phyloP scores from a whole-genome alignment of 1,140 invertebrate species.

The Eurosta solidaginis region DNA sequence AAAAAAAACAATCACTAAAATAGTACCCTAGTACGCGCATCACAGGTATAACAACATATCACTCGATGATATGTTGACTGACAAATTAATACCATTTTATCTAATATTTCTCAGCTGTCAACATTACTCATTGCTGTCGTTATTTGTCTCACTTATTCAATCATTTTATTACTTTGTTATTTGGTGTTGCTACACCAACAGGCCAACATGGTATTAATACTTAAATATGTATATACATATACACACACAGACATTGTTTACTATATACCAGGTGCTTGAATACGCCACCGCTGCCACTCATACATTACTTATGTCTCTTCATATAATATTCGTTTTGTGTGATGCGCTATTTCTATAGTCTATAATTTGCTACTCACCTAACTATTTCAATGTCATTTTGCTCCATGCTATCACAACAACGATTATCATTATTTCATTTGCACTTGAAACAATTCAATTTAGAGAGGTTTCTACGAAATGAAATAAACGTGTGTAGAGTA shows the following conservation, averaged over 20 bases:
- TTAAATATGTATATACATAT: too few species aligned
- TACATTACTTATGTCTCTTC: background rate
- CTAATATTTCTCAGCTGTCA: constrained; percentile 33
- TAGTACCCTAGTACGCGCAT: background rate
- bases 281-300: too few species aligned
- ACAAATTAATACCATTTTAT: constrained; percentile 37
- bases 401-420: background rate
- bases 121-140: constrained; percentile 34
- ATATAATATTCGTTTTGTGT: background rate
- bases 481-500: too few species aligned
- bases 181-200: too few species aligned
- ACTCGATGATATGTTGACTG: constrained; percentile 18
- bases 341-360: background rate
- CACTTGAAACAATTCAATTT: constrained; percentile 53
- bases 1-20: too few species aligned
- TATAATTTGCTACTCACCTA: background rate
- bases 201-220: too few species aligned
- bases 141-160: constrained; percentile 37
- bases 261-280: too few species aligned
- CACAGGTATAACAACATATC: background rate
- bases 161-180: constrained; percentile 32
- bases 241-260: too few species aligned
- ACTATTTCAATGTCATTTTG: too few species aligned
- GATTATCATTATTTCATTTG: constrained; percentile 42
- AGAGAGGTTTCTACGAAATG: constrained; percentile 45